phyloP scores from a whole-genome alignment of 2,113 vertebrate genomes.

The Calyptomena viridis region DNA sequence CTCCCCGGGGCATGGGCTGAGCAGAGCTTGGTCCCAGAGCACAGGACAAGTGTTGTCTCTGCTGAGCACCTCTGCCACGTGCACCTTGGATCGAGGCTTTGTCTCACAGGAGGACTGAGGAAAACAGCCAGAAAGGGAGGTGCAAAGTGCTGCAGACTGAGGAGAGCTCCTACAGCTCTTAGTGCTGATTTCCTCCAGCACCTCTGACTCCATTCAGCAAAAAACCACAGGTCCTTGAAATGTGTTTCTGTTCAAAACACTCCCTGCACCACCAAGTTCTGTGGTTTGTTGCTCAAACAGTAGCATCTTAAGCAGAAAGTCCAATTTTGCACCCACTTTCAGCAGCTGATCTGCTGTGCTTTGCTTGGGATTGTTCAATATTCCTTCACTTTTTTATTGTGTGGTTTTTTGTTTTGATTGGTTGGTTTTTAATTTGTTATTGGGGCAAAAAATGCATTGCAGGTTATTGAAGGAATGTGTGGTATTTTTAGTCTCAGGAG shows the following conservation, averaged over 20 bases:
- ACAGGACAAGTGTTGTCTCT: neutral
- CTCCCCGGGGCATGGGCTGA: neutral
- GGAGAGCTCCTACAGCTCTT: neutral
- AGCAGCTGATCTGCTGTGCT: neutral
- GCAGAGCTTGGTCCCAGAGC: neutral
- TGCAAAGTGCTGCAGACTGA: neutral
- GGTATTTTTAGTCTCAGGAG: neutral
- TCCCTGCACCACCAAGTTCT: fast-evolving
- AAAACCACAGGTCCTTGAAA: neutral
- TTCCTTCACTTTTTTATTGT: neutral
- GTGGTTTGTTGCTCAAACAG: neutral
- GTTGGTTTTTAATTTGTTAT: neutral
- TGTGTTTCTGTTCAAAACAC: neutral
- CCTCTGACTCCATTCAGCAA: neutral
- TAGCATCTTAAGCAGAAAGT: neutral
- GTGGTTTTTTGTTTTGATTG: neutral
- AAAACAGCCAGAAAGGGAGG: neutral
- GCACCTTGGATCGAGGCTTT: neutral
- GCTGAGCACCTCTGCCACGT: neutral
- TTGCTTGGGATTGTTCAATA: neutral
- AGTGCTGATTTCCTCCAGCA: neutral
- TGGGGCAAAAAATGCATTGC: neutral
- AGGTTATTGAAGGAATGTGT: neutral
- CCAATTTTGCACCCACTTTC: neutral
- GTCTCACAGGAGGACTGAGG: neutral